Evolutionary conservation across 2,113 vertebrate species (phyloP).

Genomic region (Eidolon helvum): DNA sequence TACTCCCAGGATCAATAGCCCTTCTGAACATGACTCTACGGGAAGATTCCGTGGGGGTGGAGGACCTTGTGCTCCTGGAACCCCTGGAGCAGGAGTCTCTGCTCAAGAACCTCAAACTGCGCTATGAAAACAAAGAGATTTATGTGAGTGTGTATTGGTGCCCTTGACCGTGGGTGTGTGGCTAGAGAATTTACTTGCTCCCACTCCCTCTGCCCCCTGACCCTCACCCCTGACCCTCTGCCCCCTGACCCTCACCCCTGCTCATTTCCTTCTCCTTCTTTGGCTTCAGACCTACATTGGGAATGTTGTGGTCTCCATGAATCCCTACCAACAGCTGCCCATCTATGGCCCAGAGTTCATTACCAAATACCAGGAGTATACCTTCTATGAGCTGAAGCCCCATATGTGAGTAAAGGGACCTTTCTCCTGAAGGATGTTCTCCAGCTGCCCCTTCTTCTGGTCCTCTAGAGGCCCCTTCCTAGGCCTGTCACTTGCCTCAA

Average conservation of each 20-base stretch:
- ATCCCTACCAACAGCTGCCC: slow-evolving; percentile 83
- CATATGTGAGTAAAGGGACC: slow-evolving; percentile 84
- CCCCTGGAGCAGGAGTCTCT: slow-evolving; percentile 82
- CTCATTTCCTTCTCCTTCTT: background rate
- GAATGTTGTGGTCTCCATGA: slow-evolving; percentile 86
- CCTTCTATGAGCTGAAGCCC: slow-evolving; percentile 84
- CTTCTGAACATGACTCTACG: slow-evolving; percentile 50
- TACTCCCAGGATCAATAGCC: background rate
- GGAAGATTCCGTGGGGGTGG: slow-evolving; percentile 77
- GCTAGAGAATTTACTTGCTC: background rate
- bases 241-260: background rate
- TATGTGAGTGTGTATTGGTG: slow-evolving; percentile 77
- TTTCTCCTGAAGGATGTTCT: background rate
- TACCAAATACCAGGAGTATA: slow-evolving; percentile 81
- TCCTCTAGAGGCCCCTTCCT: background rate
- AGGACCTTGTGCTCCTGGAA: slow-evolving; percentile 86
- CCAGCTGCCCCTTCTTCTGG: background rate
- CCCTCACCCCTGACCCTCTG: background rate
- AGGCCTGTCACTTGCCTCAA: background rate
- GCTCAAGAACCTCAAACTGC: slow-evolving; percentile 82
- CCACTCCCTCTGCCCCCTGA: background rate
- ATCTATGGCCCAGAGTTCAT: slow-evolving; percentile 84
- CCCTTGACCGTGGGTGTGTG: background rate
- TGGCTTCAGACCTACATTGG: slow-evolving; percentile 86
- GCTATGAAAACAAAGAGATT: slow-evolving; percentile 81